phyloP scores from a whole-genome alignment of 2,797 vertebrate species.

The Carapus acus region DNA sequence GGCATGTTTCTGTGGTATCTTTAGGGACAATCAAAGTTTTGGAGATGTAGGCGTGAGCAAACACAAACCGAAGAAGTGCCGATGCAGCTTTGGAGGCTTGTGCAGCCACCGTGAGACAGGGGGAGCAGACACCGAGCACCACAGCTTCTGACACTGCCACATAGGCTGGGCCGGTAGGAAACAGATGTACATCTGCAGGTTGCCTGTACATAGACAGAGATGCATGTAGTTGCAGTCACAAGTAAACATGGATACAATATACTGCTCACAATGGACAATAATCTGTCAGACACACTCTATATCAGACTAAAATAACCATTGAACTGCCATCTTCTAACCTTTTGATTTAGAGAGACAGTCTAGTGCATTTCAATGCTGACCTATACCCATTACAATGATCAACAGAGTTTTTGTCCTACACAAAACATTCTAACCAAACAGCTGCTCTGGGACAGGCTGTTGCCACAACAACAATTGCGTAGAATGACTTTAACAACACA shows the following conservation, averaged over 20 bases:
- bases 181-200: constrained; percentile 79
- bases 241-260: too few relatives aligned
- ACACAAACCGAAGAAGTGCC: constrained; percentile 80
- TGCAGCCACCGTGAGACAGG: constrained; percentile 77
- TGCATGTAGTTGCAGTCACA: constrained; percentile 30
- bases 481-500: constrained; percentile 39
- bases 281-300: too few relatives aligned
- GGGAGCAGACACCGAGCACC: constrained; percentile 70
- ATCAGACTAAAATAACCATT: too few relatives aligned
- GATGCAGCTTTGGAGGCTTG: constrained; percentile 76
- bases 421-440: constrained; percentile 29
- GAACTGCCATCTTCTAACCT: neutral
- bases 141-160: constrained; percentile 73
- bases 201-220: constrained; percentile 72
- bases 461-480: constrained; percentile 50
- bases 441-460: constrained; percentile 37
- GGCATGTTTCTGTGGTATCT: too few relatives aligned
- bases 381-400: constrained; percentile 42
- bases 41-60: too few relatives aligned
- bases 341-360: constrained; percentile 20
- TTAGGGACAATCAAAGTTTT: too few relatives aligned
- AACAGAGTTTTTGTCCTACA: constrained; percentile 23
- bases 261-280: too few relatives aligned
- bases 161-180: constrained; percentile 76
- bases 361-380: constrained; percentile 32